Conservation (phyloP, 2,888 invertebrate genomes). For the Lycia hirtaria region DNA sequence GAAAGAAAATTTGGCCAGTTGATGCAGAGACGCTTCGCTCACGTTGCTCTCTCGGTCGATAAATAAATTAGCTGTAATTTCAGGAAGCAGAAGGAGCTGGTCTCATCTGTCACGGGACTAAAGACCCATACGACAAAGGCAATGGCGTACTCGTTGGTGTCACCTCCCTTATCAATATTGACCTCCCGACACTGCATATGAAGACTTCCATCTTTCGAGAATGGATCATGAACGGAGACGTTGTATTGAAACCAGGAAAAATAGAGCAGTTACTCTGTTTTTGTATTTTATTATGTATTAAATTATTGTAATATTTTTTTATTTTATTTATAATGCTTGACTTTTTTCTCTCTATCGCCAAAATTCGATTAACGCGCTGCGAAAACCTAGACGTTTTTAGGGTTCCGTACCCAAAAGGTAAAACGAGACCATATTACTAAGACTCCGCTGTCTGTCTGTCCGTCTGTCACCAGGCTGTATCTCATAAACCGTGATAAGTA, state of each 20-base stretch:
- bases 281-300: constrained; percentile 27
- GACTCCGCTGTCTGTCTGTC: no score
- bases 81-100: constrained; percentile 68
- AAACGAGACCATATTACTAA: no score
- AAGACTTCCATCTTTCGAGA: constrained; percentile 53
- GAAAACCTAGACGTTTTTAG: no score
- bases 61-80: background rate
- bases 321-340: no score
- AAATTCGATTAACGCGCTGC: no score
- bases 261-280: constrained; percentile 25
- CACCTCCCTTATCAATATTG: constrained; percentile 53
- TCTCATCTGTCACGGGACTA: constrained; percentile 63
- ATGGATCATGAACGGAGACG: constrained; percentile 55
- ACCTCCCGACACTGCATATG: constrained; percentile 58
- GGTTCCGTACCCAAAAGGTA: no score
- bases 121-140: constrained; percentile 58
- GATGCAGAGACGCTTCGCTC: background rate
- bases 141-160: constrained; percentile 65
- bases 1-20: no score
- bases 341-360: no score
- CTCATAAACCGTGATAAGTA: no score
- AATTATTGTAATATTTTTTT: constrained; percentile 19
- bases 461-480: no score
- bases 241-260: constrained; percentile 5
- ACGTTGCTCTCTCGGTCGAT: background rate